Base-by-base conservation (phyloP, 2,888 invertebrate species). In the Aporophyla nigra region DNA sequence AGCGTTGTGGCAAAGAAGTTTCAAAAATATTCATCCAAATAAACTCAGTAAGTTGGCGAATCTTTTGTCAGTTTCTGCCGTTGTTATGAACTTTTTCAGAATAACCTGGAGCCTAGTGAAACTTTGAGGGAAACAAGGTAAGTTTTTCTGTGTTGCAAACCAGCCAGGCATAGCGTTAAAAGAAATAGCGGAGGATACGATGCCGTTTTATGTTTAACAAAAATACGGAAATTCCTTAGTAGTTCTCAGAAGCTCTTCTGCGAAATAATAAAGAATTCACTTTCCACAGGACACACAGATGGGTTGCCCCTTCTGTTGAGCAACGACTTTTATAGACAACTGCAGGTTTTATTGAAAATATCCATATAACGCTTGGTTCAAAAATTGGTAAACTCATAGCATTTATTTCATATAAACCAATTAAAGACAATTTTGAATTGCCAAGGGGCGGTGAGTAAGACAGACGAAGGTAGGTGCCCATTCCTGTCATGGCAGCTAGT, bases 21-120 rank as follows among this genome's bases (percentile, higher is more conserved):
- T 53, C 9, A 46, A 63, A 70, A 78, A 78, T 58, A 67, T 59
- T 53, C n/a, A 63, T 68, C 43, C 33, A 49, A 71, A 54, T 66
- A 33, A 59, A 66, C 43, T 51, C 40, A 19, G 53, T 24, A 43
- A 70, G 33, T 79, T 78, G n/a, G 33, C 21, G 19, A 19, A 71
- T 71, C 68, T 51, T 65, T 67, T 65, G 71, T 65, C 51, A 40
- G 24, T 10, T 56, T 54, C 14, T 56, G 21, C 56, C 56, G 24
- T 65, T 59, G 43, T 58, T 68, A 27, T 33, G 40, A 71, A 61
- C 1, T 6, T 73, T 74, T 63, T 67, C 62, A 59, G 33, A 70
- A 51, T 54, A 33, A 65, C 46, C 54, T 68, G 10, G 24, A 53
- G 58, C 19, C 43, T 16, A 12, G 14, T 24, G 14, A 70, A 63